Percentiles rank a stretch among this genome's conserved stretches.
These are phyloP conservation scores for Nymphalis polychloros DNA, from an alignment of 2,888 invertebrate genomes.

Conservation along the genomic window DNA sequence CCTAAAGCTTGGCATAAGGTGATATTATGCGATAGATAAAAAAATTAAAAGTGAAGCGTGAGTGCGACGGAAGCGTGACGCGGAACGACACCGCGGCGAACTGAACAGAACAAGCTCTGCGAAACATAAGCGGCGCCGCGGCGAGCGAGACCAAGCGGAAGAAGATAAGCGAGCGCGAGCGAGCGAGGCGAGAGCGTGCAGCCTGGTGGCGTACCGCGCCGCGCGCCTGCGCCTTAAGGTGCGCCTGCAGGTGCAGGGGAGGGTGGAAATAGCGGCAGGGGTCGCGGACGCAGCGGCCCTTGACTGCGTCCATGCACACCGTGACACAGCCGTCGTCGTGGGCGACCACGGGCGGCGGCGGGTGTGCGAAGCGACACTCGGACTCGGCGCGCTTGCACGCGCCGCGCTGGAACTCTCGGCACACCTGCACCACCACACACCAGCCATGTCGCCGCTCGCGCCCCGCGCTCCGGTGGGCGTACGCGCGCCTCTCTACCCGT, in stretches of 20 bases:
- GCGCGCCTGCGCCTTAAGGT: conserved; percentile 99
- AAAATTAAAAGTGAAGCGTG: conserved; percentile 80
- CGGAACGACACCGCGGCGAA: conserved; percentile 70
- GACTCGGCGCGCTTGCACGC: conserved; percentile 98
- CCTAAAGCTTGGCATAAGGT: conserved; percentile 81
- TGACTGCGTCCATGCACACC: conserved; percentile 99
- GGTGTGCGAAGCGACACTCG: conserved; percentile 99
- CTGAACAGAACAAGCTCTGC: conserved; percentile 77
- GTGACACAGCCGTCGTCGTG: conserved; percentile 99
- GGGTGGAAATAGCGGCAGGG: conserved; percentile 99
- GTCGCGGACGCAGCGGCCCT: conserved; percentile 99
- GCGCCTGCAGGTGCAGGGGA: conserved; percentile 99
- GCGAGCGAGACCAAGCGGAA: conserved; percentile 78
- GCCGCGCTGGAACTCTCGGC: conserved; percentile 99
- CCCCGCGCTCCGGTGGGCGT: conserved; percentile 35
- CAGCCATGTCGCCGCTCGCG: conserved; percentile 63
- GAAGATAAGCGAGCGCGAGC: conserved; percentile 78
- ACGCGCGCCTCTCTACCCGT: conserved; percentile 38
- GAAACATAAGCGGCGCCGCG: conserved; percentile 79
- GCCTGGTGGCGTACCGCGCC: conserved; percentile 91
- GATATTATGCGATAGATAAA: conserved; percentile 79
- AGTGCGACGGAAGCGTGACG: conserved; percentile 82
- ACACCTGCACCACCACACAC: conserved; percentile 88
- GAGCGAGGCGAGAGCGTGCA: conserved; percentile 75
- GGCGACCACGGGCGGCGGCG: conserved; percentile 97